These are phyloP conservation scores for Diorhabda carinulata DNA, from an alignment of 1,140 invertebrate genomes.

Conservation along the genomic window DNA sequence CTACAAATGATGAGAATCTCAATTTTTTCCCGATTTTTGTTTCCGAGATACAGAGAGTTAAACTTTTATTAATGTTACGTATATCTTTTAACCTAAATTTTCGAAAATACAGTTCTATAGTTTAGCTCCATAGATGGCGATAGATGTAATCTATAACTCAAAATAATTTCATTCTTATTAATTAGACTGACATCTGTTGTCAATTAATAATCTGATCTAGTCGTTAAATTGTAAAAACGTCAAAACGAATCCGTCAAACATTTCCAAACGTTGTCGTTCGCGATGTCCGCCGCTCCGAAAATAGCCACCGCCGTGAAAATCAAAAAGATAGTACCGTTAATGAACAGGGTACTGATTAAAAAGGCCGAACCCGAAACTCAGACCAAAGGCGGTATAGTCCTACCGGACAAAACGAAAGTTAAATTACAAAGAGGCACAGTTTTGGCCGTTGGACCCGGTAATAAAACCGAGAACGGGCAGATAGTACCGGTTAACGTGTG, in stretches of 20 bases:
- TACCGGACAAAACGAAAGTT: slow-evolving; percentile 26
- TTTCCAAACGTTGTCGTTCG: no score
- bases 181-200: no score
- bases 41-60: no score
- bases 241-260: no score
- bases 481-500: slow-evolving; percentile 28
- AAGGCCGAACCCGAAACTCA: slow-evolving; percentile 22
- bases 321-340: slow-evolving; percentile 26
- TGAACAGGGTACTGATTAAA: slow-evolving; percentile 34
- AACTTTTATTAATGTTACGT: no score
- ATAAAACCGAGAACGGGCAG: slow-evolving; percentile 28
- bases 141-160: no score
- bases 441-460: slow-evolving; percentile 33
- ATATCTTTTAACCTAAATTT: no score
- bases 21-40: not conserved
- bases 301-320: slow-evolving; percentile 14
- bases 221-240: no score
- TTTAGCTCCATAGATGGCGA: no score
- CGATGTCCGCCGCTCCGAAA: not conserved
- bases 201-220: no score
- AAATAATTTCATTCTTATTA: no score
- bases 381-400: slow-evolving; percentile 33
- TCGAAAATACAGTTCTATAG: no score
- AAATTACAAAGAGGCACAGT: slow-evolving; percentile 30
- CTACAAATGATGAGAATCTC: not conserved